Conservation (phyloP, 2,888 invertebrate species). For the Scaeva pyrastri region DNA sequence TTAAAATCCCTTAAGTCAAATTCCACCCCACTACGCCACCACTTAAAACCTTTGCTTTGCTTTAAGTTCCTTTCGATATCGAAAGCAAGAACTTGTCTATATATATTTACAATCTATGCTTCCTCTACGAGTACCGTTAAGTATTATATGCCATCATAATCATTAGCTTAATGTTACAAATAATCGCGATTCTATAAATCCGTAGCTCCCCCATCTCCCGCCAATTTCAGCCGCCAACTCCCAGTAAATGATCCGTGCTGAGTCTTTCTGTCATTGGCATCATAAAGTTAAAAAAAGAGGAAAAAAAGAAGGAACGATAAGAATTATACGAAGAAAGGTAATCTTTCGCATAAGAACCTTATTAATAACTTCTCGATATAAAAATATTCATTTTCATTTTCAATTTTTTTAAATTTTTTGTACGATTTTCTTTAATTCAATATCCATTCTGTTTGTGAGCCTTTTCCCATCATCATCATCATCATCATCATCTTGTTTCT, state of each 20-base stretch:
- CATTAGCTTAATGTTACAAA: constrained; percentile 74
- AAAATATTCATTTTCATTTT: constrained; percentile 74
- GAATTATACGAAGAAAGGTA: constrained; percentile 55
- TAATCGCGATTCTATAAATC: constrained; percentile 73
- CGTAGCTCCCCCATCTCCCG: constrained; percentile 15
- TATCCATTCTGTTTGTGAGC: constrained; percentile 28
- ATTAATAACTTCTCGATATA: constrained; percentile 68
- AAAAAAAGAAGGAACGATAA: constrained; percentile 63
- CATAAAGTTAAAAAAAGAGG: constrained; percentile 3
- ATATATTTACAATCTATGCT: neutral
- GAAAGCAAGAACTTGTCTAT: neutral
- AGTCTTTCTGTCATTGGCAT: constrained; percentile 27
- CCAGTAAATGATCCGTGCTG: constrained; percentile 53
- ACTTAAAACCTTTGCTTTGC: neutral
- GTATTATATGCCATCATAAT: constrained; percentile 45
- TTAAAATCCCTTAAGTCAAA: constrained; percentile 34
- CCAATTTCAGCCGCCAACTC: neutral
- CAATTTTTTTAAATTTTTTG: constrained; percentile 47
- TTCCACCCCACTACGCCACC: neutral
- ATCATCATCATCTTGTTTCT: too few relatives aligned
- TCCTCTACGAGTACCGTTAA: neutral
- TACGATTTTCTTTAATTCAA: constrained; percentile 69
- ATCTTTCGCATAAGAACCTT: constrained; percentile 61
- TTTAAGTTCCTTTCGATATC: neutral
- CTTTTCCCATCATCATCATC: too few relatives aligned